Percentiles rank a stretch among this genome's conserved stretches.
These are phyloP conservation scores for Cuculus canorus DNA, from an alignment of 2,797 vertebrate genomes.

Conservation along the genomic window DNA sequence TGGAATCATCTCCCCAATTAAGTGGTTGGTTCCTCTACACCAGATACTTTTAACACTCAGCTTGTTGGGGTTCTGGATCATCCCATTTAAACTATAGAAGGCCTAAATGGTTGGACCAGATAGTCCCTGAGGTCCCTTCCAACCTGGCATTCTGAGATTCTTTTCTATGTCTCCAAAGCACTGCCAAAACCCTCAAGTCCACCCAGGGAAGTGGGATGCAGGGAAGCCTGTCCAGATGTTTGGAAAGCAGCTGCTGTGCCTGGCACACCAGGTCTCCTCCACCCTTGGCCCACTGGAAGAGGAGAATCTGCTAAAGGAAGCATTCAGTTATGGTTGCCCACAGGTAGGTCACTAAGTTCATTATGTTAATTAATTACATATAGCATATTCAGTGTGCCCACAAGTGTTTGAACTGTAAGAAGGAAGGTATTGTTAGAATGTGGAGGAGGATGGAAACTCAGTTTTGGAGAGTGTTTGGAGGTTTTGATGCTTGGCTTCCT, in stretches of 20 bases:
- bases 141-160: too few relatives aligned
- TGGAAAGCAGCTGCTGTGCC: not conserved
- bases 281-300: fast-evolving
- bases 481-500: not conserved
- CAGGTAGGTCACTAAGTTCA: constrained; percentile 19
- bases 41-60: too few relatives aligned
- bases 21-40: too few relatives aligned
- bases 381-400: not conserved
- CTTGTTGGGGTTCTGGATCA: too few relatives aligned
- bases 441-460: not conserved
- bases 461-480: not conserved
- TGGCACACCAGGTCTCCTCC: fast-evolving
- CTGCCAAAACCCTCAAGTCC: fast-evolving
- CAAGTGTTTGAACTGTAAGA: not conserved
- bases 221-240: not conserved
- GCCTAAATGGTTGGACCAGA: too few relatives aligned
- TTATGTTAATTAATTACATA: constrained; percentile 43
- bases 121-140: too few relatives aligned
- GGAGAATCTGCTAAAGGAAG: not conserved
- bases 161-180: too few relatives aligned
- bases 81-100: too few relatives aligned
- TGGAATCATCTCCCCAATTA: too few relatives aligned
- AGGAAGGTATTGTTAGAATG: not conserved
- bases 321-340: not conserved
- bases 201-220: fast-evolving